Evolutionary conservation across 1,140 invertebrate species (phyloP), one percentile per base, ranked within the genome.

Genomic region (Drosophila santomea): DNA sequence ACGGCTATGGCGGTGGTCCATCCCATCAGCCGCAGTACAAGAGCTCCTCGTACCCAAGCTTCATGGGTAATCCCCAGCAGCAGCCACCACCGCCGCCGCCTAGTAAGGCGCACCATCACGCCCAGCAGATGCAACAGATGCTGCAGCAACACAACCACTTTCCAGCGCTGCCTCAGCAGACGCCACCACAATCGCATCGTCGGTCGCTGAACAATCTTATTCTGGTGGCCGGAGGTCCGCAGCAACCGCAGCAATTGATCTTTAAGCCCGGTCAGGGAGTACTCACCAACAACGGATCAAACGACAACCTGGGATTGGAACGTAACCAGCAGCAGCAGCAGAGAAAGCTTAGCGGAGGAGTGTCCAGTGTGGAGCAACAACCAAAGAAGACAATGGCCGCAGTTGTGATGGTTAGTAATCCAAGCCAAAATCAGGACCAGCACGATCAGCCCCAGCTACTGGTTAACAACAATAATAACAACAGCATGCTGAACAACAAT

Each of bases 41-140:
- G 80, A 93, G 93, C 32, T 92, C 93, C 73, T 94, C 93, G 5
- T 94, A 93, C 84, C 93, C 94, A 43, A 92, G 78, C 54, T 92
- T 91, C 38, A 79, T 90, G 47, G 85, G 74, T 36, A 89, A 80
- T 76, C 80, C 77, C 2, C 83, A 80, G 50, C 81, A 84, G 39
- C 78, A 74, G 43, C 64, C 54, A n/a, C 80, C 74, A 35, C 39
- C 36, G 2, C 80, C 90, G 74, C 66, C 43, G 43, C 82, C 50
- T 20, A 44, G 48, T 35, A 78, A 66, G 54, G 20, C 90, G 62
- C 94, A 95, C 61, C 93, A 94, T 60, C 93, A 90, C 76, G 91
- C 73, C 67, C 82, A 92, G 74, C 91, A 92, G 32, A 80, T 88
- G 80, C 80, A 92, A 64, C 72, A 90, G 72, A 83, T 92, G 61